A percentile compares a stretch with the other conserved stretches of the same genome.
These are phyloP conservation scores for Argyrosomus regius DNA, from an alignment of 2,797 vertebrate genomes.

Conservation along the genomic window DNA sequence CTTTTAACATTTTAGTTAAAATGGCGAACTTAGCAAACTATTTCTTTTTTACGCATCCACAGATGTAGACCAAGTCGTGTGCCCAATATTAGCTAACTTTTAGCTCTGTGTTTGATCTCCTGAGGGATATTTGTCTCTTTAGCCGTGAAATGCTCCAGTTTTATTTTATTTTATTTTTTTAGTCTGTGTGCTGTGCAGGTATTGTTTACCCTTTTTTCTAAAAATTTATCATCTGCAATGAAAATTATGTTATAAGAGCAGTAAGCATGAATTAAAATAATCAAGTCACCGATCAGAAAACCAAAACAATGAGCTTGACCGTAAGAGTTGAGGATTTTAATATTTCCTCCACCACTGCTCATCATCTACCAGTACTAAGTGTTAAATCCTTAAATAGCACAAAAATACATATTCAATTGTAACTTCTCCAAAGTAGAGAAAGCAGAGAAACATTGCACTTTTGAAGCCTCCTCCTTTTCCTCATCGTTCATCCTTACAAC, in stretches of 20 bases:
- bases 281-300: neutral
- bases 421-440: slow-evolving; percentile 29
- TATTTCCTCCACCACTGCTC: neutral
- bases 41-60: neutral
- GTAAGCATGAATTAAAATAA: too few species aligned
- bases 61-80: neutral
- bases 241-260: too few species aligned
- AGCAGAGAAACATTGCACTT: slow-evolving; percentile 5
- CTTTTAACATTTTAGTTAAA: too few species aligned
- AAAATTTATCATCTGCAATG: too few species aligned
- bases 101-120: slow-evolving; percentile 1
- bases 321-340: neutral
- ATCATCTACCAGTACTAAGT: neutral
- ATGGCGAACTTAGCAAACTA: neutral
- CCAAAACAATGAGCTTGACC: neutral
- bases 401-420: slow-evolving; percentile 24
- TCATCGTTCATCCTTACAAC: slow-evolving; percentile 10
- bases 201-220: neutral
- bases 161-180: too few species aligned
- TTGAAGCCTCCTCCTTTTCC: slow-evolving; percentile 10
- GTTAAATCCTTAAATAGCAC: neutral
- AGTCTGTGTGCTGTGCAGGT: neutral
- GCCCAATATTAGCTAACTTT: neutral
- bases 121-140: neutral
- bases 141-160: too few species aligned